These are phyloP conservation scores for Sminthurides aquaticus DNA, from an alignment of 2,888 invertebrate genomes.

Conservation along the genomic window DNA sequence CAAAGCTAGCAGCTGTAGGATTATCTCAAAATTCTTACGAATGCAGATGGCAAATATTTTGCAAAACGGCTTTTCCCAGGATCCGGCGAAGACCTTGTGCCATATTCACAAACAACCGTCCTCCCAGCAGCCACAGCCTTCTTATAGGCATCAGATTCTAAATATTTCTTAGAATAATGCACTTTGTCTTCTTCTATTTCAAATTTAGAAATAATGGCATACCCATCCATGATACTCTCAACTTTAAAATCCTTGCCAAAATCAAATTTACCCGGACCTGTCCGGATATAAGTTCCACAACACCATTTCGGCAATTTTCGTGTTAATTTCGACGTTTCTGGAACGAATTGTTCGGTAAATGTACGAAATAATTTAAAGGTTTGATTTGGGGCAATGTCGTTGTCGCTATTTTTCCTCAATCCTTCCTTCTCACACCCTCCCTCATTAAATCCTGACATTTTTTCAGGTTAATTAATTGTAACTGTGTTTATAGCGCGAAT, in stretches of 20 bases:
- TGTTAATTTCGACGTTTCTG: constrained; percentile 23
- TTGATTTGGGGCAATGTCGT: too few relatives aligned
- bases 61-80: constrained; percentile 51
- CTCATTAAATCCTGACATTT: too few relatives aligned
- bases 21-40: too few relatives aligned
- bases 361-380: constrained; percentile 19
- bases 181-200: constrained; percentile 37
- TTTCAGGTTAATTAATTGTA: too few relatives aligned
- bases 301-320: constrained; percentile 48
- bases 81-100: constrained; percentile 50
- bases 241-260: constrained; percentile 46
- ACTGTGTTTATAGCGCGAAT: too few relatives aligned
- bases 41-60: constrained; percentile 43
- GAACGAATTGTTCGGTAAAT: constrained; percentile 11
- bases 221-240: constrained; percentile 51
- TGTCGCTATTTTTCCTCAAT: constrained; percentile 16
- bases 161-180: constrained; percentile 46
- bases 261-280: constrained; percentile 51
- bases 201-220: constrained; percentile 49
- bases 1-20: too few relatives aligned
- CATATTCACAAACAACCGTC: constrained; percentile 50
- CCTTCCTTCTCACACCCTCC: neutral
- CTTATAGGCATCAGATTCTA: constrained; percentile 50
- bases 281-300: constrained; percentile 47
- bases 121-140: constrained; percentile 48